Evolutionary conservation across 2,797 vertebrate species (phyloP).

Genomic region (Periparus ater): DNA sequence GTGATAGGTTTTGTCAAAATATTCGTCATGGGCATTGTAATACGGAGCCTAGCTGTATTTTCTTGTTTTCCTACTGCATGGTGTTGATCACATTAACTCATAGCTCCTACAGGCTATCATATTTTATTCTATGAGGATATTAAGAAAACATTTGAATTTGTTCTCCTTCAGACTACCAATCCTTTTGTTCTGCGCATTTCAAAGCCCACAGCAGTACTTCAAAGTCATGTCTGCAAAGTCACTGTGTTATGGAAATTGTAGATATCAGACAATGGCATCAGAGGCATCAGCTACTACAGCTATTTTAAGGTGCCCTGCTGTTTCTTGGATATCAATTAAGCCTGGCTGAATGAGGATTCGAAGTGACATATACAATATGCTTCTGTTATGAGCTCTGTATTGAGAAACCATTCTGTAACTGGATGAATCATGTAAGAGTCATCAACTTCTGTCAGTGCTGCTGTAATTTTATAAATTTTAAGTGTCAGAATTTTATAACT

Average conservation of each 20-base stretch:
- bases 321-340: neutral
- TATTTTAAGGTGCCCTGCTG: neutral
- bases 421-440: neutral
- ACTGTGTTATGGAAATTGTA: neutral
- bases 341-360: neutral
- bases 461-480: neutral
- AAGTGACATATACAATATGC: neutral
- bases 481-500: neutral
- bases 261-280: neutral
- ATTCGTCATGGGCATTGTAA: neutral
- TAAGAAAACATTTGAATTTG: neutral
- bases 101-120: neutral
- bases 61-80: neutral
- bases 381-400: neutral
- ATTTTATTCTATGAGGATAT: neutral
- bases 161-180: neutral
- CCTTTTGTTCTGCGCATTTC: neutral
- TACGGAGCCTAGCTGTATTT: fast-evolving
- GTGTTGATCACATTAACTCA: neutral
- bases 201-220: neutral
- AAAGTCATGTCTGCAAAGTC: neutral
- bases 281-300: neutral
- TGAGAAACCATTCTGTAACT: neutral
- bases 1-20: neutral
- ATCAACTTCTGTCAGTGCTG: neutral